phyloP scores from a whole-genome alignment of 1,140 invertebrate species.

The Chironomus tepperi region DNA sequence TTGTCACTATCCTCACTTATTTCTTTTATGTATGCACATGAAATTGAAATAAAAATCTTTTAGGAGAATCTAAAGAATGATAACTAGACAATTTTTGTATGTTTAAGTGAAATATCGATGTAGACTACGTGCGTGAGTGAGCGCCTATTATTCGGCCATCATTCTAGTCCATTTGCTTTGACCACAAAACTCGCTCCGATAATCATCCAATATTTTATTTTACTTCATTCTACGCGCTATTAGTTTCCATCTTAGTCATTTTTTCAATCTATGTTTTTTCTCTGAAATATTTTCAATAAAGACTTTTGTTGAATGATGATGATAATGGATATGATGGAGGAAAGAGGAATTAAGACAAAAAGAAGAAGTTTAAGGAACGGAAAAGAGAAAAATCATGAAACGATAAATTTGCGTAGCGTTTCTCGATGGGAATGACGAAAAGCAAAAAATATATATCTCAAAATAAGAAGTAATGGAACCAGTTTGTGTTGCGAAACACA shows the following conservation, averaged over 20 bases:
- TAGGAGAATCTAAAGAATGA: no score
- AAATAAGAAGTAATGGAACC: constrained; percentile 8
- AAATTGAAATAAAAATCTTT: background rate
- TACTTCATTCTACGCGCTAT: background rate
- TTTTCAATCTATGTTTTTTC: background rate
- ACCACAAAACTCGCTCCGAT: constrained; percentile 1
- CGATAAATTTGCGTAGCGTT: background rate
- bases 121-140: background rate
- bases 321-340: no score
- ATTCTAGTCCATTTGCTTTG: background rate
- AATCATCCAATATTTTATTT: constrained; percentile 11
- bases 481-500: background rate
- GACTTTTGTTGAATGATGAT: no score
- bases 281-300: no score
- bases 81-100: no score
- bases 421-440: background rate
- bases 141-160: background rate
- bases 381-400: background rate
- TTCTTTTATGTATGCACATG: no score
- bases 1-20: background rate
- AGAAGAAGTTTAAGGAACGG: background rate
- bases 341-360: background rate
- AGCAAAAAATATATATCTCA: background rate
- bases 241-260: background rate
- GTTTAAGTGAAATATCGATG: no score